Evolutionary conservation across 2,797 vertebrate genomes (phyloP).

Genomic region (Tapirus indicus): DNA sequence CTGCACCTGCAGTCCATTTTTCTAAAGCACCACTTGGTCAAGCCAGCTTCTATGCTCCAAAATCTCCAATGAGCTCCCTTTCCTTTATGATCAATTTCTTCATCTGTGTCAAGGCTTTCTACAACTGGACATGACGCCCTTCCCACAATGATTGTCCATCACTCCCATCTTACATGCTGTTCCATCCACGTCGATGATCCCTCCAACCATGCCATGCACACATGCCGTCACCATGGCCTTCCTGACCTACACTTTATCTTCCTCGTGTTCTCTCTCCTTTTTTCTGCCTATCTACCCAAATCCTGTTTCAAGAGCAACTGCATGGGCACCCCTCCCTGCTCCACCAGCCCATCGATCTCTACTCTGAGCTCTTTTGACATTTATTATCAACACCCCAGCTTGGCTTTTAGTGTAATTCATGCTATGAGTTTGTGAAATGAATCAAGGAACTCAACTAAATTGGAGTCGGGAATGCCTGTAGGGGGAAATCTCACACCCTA

Average conservation of each 20-base stretch:
- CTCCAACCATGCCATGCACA: neutral
- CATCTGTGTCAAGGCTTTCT: neutral
- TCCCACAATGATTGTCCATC: neutral
- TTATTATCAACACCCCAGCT: neutral
- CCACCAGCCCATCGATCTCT: neutral
- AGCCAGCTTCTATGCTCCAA: neutral
- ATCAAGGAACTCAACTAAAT: too few relatives aligned
- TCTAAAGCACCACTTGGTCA: neutral
- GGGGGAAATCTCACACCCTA: too few relatives aligned
- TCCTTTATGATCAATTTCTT: neutral
- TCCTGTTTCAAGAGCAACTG: neutral
- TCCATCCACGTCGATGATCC: neutral
- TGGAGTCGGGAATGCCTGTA: too few relatives aligned
- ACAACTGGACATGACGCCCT: neutral
- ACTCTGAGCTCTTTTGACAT: neutral
- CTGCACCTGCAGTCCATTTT: neutral
- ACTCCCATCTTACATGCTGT: neutral
- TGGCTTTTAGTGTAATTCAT: neutral
- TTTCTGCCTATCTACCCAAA: neutral
- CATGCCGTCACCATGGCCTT: neutral
- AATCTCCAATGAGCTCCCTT: neutral
- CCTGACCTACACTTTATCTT: neutral
- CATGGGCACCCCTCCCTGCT: neutral
- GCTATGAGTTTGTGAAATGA: neutral
- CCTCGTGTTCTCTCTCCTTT: neutral